Percentiles rank a stretch among this genome's conserved stretches.
Conservation (phyloP, 2,797 vertebrate species). For the Menidia menidia region DNA sequence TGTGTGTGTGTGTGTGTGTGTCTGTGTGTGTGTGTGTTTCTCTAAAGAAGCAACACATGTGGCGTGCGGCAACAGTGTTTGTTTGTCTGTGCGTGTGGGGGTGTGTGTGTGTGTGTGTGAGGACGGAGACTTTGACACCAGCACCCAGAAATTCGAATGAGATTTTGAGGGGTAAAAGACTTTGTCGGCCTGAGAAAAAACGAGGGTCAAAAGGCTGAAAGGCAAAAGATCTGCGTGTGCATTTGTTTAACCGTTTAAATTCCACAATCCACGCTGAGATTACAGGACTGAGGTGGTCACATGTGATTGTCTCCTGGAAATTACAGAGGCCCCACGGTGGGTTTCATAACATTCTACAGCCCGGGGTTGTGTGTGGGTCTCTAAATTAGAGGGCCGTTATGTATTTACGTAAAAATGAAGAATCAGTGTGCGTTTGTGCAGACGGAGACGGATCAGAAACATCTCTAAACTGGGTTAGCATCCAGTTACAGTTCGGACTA, state of each 20-base stretch:
- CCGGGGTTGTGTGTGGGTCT: background rate
- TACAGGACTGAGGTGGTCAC: constrained; percentile 28
- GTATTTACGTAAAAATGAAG: constrained; percentile 3
- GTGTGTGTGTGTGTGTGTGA: background rate
- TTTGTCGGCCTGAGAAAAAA: background rate
- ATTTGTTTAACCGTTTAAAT: constrained; percentile 2
- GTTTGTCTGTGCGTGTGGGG: background rate
- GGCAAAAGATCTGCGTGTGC: constrained; percentile 6
- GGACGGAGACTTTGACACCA: background rate
- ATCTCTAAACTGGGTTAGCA: background rate
- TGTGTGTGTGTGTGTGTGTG: background rate
- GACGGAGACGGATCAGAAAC: background rate
- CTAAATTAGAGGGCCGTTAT: constrained; percentile 40
- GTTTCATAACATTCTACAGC: constrained; percentile 35
- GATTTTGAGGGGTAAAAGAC: background rate
- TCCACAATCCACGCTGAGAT: constrained; percentile 30
- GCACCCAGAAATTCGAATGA: background rate
- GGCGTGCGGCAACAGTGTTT: constrained; percentile 6
- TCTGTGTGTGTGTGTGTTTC: constrained; percentile 10
- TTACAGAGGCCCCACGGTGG: constrained; percentile 39
- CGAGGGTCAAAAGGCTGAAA: background rate
- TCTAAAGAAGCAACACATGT: constrained; percentile 1
- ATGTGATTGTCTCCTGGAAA: constrained; percentile 36
- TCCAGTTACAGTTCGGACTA: too few relatives aligned
- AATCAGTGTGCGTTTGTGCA: background rate